phyloP scores from a whole-genome alignment of 2,888 invertebrate genomes.

The Heteropelma amictum region DNA sequence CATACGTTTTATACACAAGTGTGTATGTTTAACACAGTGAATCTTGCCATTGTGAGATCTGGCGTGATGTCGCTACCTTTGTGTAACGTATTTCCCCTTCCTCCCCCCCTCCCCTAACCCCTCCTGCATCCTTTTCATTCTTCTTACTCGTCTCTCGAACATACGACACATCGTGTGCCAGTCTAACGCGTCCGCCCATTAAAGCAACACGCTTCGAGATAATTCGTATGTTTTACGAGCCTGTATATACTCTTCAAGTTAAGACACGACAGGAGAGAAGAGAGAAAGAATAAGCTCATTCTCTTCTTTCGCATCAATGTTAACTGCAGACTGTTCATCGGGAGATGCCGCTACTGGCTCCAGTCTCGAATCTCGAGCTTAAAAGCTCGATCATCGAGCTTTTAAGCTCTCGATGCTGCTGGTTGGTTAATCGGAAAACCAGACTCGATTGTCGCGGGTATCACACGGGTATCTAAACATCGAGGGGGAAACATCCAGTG shows the following conservation, averaged over 20 bases:
- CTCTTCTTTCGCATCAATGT: slow-evolving; percentile 39
- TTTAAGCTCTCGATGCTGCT: slow-evolving; percentile 3
- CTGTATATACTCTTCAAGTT: slow-evolving; percentile 47
- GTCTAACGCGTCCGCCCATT: slow-evolving; percentile 74
- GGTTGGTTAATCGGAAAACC: slow-evolving; percentile 18
- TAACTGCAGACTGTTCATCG: slow-evolving; percentile 28
- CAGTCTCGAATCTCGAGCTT: no score
- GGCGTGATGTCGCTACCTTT: slow-evolving; percentile 80
- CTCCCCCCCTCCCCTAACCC: slow-evolving; percentile 28
- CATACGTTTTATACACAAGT: slow-evolving; percentile 56
- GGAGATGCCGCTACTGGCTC: slow-evolving; percentile 24
- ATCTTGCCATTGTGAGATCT: slow-evolving; percentile 69
- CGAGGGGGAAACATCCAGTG: no score
- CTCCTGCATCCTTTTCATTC: background rate
- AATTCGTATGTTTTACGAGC: slow-evolving; percentile 73
- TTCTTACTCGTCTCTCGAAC: slow-evolving; percentile 80
- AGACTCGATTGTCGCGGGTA: no score
- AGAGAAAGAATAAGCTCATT: slow-evolving; percentile 8
- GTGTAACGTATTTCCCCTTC: slow-evolving; percentile 71
- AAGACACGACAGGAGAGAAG: slow-evolving; percentile 37
- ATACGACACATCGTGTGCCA: slow-evolving; percentile 79
- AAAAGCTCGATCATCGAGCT: background rate
- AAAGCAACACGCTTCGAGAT: slow-evolving; percentile 73
- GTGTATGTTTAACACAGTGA: slow-evolving; percentile 33
- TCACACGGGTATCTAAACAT: no score